Evolutionary conservation across 1,140 invertebrate genomes (phyloP), one percentile per base, ranked within the genome.

Genomic region (Brachionus paranguensis): DNA sequence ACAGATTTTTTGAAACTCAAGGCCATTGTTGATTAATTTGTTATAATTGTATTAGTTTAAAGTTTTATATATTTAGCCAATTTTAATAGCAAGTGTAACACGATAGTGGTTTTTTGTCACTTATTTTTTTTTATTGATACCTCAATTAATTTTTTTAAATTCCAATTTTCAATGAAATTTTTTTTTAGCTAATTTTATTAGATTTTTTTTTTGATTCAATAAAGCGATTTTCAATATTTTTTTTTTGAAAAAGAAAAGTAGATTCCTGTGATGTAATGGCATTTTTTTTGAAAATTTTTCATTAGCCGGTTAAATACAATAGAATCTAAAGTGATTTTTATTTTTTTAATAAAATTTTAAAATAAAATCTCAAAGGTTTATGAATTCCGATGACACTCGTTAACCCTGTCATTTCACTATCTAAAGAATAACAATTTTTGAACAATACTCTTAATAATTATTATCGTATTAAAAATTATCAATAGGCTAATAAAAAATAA

Each of bases 101-200:
- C 24, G 27, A 68, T 24, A 20, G 17, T 27, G 55, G 14, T 68
- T 68, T 11, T 33, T 37, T 72, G 0, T 29, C 27, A 27, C 10
- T 17, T 1, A 41, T 4, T 12, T 72, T 72, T 72, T 72, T 72
- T 72, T 41, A 37, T 41, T 72, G n/a, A 17, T 72, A 41, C 68
- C 68, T 72, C 68, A 72, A 72, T 72, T n/a, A 72, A 72, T 43
- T 72, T 72, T 72, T 41, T 72, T 72, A 41, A 72, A 72, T 72
- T 72, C 68, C 68, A 72, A 41, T n/a, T 72, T 72, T 72, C 33
- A 41, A 41, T 41, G n/a, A 72, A 72, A 72, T 37, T 37, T 11
- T 41, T 72, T 72, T 41, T n/a, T 72, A 72, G 8, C 29, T 20
- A 41, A 72, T 41, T 72, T 33, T 33, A 68, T 68, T 68, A 68